Percentiles rank a stretch among this genome's conserved stretches.
Conservation (phyloP, 2,113 vertebrate genomes). For the Trinectes maculatus region DNA sequence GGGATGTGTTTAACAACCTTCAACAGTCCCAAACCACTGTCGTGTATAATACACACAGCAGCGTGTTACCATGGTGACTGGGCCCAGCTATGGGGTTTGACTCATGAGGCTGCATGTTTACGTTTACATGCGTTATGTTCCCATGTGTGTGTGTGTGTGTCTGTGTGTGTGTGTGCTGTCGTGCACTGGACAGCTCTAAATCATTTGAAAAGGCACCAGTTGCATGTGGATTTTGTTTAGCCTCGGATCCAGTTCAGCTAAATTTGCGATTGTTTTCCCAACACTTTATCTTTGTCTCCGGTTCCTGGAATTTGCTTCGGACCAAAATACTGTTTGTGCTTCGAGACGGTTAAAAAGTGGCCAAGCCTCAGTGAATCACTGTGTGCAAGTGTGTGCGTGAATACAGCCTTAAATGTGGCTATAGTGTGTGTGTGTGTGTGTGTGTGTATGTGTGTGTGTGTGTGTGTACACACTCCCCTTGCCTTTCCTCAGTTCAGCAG, state of each 20-base stretch:
- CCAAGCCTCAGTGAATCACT: conserved; percentile 59
- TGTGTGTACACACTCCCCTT: conserved; percentile 56
- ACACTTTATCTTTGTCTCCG: conserved; percentile 26
- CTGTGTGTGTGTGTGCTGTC: conserved; percentile 3
- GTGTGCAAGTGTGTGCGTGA: conserved; percentile 41
- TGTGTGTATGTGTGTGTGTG: conserved; percentile 44
- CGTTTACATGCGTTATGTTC: conserved; percentile 17
- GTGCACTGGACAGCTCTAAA: no score
- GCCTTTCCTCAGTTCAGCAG: conserved; percentile 84
- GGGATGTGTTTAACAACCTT: conserved; percentile 62
- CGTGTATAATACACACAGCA: conserved; percentile 82
- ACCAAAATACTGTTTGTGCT: conserved; percentile 45
- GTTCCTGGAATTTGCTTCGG: conserved; percentile 43
- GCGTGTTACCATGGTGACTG: conserved; percentile 85
- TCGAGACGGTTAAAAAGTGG: conserved; percentile 43
- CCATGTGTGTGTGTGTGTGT: conserved; percentile 24
- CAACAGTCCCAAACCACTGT: conserved; percentile 72
- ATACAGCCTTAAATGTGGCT: conserved; percentile 70
- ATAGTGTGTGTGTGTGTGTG: conserved; percentile 56
- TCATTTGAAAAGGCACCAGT: conserved; percentile 16
- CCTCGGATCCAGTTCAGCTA: conserved; percentile 9
- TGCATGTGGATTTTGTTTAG: conserved; percentile 31
- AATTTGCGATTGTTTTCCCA: conserved; percentile 16
- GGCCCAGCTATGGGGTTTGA: conserved; percentile 78
- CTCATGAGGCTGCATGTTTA: conserved; percentile 67